Conservation (phyloP, 2,888 invertebrate species). For the Acheta domesticus region DNA sequence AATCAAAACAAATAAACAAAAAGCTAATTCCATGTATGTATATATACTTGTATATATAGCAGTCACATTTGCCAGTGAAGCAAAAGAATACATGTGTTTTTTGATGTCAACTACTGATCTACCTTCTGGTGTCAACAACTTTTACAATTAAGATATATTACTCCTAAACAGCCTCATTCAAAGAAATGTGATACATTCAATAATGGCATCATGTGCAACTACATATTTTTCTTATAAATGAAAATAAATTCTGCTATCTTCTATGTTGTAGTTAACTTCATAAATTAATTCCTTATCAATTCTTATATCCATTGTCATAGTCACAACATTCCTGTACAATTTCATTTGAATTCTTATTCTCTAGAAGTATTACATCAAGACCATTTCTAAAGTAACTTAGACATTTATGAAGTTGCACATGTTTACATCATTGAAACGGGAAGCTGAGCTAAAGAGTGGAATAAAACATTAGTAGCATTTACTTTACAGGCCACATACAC, state of each 20-base stretch:
- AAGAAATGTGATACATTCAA: conserved; percentile 1
- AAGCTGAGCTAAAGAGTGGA: conserved; percentile 7
- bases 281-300: too few relatives aligned
- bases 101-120: neutral
- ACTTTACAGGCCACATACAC: conserved; percentile 18
- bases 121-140: conserved; percentile 18
- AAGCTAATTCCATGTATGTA: neutral
- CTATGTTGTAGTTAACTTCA: too few relatives aligned
- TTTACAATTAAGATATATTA: conserved; percentile 18
- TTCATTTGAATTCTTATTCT: too few relatives aligned
- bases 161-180: conserved; percentile 11
- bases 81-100: conserved; percentile 12
- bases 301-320: too few relatives aligned
- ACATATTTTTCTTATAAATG: too few relatives aligned
- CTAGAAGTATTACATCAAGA: too few relatives aligned
- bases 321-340: too few relatives aligned
- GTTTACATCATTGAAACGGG: neutral
- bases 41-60: conserved; percentile 18
- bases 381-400: too few relatives aligned
- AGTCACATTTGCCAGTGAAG: conserved; percentile 18
- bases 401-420: neutral
- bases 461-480: conserved; percentile 3
- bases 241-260: too few relatives aligned
- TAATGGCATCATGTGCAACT: neutral
- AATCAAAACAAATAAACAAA: conserved; percentile 4